Conservation (phyloP, 2,797 vertebrate genomes). For the Okamejei kenojei region DNA sequence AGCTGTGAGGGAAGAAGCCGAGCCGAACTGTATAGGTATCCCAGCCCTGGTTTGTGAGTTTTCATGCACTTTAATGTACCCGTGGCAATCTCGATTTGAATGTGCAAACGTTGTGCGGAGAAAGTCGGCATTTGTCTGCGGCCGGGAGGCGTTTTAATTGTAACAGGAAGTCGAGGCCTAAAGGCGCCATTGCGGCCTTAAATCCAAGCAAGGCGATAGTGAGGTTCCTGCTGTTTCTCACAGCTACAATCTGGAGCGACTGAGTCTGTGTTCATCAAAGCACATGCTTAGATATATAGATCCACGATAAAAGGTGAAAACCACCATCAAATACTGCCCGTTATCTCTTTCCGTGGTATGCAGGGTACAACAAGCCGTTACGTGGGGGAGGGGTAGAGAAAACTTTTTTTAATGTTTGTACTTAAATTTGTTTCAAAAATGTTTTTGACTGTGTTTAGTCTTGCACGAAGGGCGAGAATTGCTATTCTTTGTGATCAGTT, state of each 20-base stretch:
- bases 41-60: constrained; percentile 29
- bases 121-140: neutral
- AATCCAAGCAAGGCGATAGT: neutral
- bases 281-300: neutral
- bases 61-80: neutral
- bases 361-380: neutral
- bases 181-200: constrained; percentile 32
- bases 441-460: neutral
- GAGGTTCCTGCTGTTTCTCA: neutral
- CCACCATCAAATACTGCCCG: neutral
- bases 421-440: neutral
- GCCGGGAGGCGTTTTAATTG: neutral
- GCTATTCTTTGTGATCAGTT: neutral
- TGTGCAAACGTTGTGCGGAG: neutral
- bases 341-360: neutral
- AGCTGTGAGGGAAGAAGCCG: constrained; percentile 21
- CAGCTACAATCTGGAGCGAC: neutral
- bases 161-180: constrained; percentile 31
- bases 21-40: neutral
- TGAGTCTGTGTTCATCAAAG: neutral
- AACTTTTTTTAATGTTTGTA: neutral
- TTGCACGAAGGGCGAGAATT: neutral
- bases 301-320: neutral
- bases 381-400: neutral
- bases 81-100: neutral